Base-by-base conservation (phyloP, 2,888 invertebrate genomes). In the Heliconius hortense region DNA sequence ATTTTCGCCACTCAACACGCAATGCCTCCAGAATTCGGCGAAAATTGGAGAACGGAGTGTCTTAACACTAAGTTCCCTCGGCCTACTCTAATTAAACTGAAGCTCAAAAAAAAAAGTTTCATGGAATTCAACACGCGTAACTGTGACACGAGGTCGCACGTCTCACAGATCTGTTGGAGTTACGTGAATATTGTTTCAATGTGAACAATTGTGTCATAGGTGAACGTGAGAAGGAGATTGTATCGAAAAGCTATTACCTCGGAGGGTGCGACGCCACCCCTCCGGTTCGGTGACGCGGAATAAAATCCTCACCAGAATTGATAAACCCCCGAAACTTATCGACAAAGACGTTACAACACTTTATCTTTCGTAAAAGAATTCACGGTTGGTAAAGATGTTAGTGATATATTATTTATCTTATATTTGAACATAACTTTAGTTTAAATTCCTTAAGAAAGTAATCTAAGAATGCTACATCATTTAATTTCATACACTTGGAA, bases 261-360 rank as follows among this genome's bases (percentile, higher is more conserved):
- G 28, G 76, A 80, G 80, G 83, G 84, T 84, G 81, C 81, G 85
- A 84, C 78, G 82, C 85, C 85, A 83, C 87, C 89, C 88, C 84
- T 82, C 81, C 82, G 83, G 82, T 82, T 80, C 86, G 83, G 79
- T 84, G 89, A 85, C 79, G 86, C 83, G 89, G 88, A 90, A 91
- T 89, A 90, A 90, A 92, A 90, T 90, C 90, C 87, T 83, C 89
- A 88, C 88, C 88, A 88, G 89, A 89, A 90, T 90, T 90, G 90
- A 91, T 92, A 89, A 88, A 89, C 87, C 85, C 85, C 82, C 64
- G 43, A 74, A 75, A 74, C 64, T 72, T 81, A 74, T 72, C 86
- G 89, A 89, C 89, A 89, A 85, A 86, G 82, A 82, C 80, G 81
- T 79, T 82, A 83, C 82, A 83, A 82, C 79, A 56, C 81, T 82